Percentiles rank a stretch among this genome's conserved stretches.
phyloP scores from a whole-genome alignment of 2,888 invertebrate species.

The Calliopum simillimum region DNA sequence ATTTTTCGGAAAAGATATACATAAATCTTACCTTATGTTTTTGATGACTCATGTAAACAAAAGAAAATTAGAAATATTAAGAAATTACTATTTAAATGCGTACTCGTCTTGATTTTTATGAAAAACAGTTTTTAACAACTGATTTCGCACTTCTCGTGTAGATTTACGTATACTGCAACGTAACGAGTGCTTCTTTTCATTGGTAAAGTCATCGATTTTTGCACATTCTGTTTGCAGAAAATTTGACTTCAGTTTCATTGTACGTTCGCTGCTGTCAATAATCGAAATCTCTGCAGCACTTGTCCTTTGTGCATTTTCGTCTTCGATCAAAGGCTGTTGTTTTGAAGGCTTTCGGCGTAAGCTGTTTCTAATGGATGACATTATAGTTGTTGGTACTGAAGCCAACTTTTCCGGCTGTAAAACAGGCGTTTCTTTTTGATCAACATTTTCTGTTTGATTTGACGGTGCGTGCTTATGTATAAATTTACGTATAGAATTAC shows the following conservation, averaged over 20 bases:
- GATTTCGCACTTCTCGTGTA: slow-evolving; percentile 62
- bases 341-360: slow-evolving; percentile 58
- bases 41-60: neutral
- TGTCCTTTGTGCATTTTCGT: neutral
- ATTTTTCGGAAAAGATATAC: no score
- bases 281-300: slow-evolving; percentile 58
- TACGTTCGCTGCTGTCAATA: slow-evolving; percentile 61
- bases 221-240: slow-evolving; percentile 55
- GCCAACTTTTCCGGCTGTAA: slow-evolving; percentile 31
- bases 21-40: no score
- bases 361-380: slow-evolving; percentile 60
- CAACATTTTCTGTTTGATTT: slow-evolving; percentile 12
- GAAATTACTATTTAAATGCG: slow-evolving; percentile 53
- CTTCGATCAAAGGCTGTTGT: slow-evolving; percentile 11
- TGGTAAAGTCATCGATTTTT: slow-evolving; percentile 56
- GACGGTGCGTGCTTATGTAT: slow-evolving; percentile 52
- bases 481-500: slow-evolving; percentile 63
- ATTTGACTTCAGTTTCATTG: slow-evolving; percentile 59
- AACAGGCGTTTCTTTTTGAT: slow-evolving; percentile 15
- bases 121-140: slow-evolving; percentile 62
- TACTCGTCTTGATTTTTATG: slow-evolving; percentile 64
- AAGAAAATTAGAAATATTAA: slow-evolving; percentile 19
- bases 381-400: slow-evolving; percentile 32
- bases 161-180: slow-evolving; percentile 62
- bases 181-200: slow-evolving; percentile 60